Base-by-base conservation (phyloP, 2,113 vertebrate species). In the Thomomys bottae region DNA sequence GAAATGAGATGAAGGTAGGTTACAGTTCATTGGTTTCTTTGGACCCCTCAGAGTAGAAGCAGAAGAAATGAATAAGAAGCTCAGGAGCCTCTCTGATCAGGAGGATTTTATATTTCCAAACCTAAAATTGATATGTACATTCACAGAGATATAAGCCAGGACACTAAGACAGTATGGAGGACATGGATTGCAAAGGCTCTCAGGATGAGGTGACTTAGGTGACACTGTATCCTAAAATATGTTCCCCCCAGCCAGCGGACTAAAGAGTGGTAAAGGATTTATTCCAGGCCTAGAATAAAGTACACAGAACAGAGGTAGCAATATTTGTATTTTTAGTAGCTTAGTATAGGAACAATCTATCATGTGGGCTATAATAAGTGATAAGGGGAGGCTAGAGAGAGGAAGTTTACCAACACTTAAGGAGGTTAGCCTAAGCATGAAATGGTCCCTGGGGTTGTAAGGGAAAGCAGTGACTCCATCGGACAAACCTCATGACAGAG, bases 391-490 rank as follows among this genome's bases (percentile, higher is more conserved):
- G 26, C 0, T 57, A 28, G 21, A 70, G 54, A 67, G 34, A 6
- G 1, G 3, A 2, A 34, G 6, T 0, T 36, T 0, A 15, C 59
- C 3, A 67, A 23, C 70, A 66, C 8, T 18, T 86, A 82, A 54
- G 49, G 49, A 2, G 5, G 0, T 38, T 40, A 24, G 1, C 54
- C 5, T 90, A 34, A 42, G 2, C 1, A 0, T 26, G 15, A n/a
- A 54, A 49, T 49, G 7, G 3, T 4, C 14, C 3, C 45, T 5
- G 36, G 24, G 14, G 1, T 18, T 79, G 17, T 30, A 81, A 78
- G 85, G 2, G 20, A 70, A 88, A 20, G 21, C 21, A 28, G 4
- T 30, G 32, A 66, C 6, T 3, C 3, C 23, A 20, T 38, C 7
- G 38, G 21, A 9, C 26, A 5, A 45, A 4, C 8, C 73, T 23